Percentiles rank a stretch among this genome's conserved stretches.
phyloP scores from a whole-genome alignment of 2,888 invertebrate genomes.

The Stegana nigrithorax region DNA sequence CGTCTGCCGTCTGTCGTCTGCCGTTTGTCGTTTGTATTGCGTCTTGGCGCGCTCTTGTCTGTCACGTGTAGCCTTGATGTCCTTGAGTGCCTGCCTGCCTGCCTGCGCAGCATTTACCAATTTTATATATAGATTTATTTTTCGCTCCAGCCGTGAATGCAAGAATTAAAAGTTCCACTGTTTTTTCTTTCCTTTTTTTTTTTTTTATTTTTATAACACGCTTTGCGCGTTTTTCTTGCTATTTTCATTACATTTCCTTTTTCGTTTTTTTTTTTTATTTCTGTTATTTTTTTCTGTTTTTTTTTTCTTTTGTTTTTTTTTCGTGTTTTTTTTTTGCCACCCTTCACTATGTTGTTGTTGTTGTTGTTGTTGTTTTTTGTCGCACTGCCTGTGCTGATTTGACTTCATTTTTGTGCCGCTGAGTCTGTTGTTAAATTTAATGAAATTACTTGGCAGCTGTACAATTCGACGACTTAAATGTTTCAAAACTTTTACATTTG shows the following conservation, averaged over 20 bases:
- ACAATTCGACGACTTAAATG: constrained; percentile 13
- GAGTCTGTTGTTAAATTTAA: constrained; percentile 41
- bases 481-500: constrained; percentile 1
- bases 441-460: constrained; percentile 41
- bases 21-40: constrained; percentile 10
- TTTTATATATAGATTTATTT: too few species aligned
- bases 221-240: too few species aligned
- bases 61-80: background rate
- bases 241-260: too few species aligned
- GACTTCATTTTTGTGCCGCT: background rate
- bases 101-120: constrained; percentile 21
- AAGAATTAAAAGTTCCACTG: background rate
- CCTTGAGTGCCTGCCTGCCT: background rate
- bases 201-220: too few species aligned
- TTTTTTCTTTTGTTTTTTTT: constrained; percentile 21
- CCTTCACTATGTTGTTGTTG: too few species aligned
- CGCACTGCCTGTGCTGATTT: background rate
- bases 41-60: constrained; percentile 22
- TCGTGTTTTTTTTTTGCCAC: background rate
- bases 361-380: constrained; percentile 20
- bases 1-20: background rate
- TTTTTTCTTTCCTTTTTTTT: too few species aligned
- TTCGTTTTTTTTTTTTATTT: background rate
- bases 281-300: background rate
- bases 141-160: too few species aligned